phyloP scores from a whole-genome alignment of 1,140 invertebrate genomes.

The Aphaenogaster rudis region DNA sequence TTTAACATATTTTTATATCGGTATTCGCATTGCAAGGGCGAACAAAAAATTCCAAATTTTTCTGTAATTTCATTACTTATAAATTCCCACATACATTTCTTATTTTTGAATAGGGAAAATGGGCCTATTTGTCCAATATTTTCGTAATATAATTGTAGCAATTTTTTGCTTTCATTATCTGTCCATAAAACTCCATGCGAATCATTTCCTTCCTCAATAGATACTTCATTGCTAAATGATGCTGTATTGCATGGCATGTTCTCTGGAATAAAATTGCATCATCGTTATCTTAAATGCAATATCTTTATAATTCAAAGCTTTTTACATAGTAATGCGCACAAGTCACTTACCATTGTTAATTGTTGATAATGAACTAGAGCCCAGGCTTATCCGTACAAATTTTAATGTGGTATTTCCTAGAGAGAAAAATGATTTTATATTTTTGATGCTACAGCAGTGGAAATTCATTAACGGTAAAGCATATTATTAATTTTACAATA shows the following conservation, averaged over 20 bases:
- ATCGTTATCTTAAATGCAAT: too few species aligned
- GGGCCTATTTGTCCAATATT: constrained; percentile 9
- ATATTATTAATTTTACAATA: too few species aligned
- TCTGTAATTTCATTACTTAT: constrained; percentile 4
- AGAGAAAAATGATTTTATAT: too few species aligned
- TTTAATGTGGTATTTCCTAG: too few species aligned
- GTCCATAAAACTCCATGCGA: neutral
- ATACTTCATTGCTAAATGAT: neutral
- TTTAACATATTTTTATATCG: constrained; percentile 33
- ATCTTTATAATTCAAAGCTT: too few species aligned
- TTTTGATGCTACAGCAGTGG: too few species aligned
- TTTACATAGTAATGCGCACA: too few species aligned
- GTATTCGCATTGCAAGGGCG: neutral
- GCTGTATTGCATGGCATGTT: neutral
- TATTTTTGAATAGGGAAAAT: neutral
- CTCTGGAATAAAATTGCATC: too few species aligned
- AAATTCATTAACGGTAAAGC: too few species aligned
- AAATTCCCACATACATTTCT: constrained; percentile 16
- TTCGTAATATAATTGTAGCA: constrained; percentile 6
- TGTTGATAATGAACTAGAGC: too few species aligned
- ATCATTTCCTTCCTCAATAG: neutral
- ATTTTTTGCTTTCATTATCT: neutral
- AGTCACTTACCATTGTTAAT: too few species aligned
- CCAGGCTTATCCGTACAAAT: too few species aligned
- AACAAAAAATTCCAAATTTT: constrained; percentile 2